phyloP scores from a whole-genome alignment of 1,140 invertebrate species.

The Ceratina australensis region DNA sequence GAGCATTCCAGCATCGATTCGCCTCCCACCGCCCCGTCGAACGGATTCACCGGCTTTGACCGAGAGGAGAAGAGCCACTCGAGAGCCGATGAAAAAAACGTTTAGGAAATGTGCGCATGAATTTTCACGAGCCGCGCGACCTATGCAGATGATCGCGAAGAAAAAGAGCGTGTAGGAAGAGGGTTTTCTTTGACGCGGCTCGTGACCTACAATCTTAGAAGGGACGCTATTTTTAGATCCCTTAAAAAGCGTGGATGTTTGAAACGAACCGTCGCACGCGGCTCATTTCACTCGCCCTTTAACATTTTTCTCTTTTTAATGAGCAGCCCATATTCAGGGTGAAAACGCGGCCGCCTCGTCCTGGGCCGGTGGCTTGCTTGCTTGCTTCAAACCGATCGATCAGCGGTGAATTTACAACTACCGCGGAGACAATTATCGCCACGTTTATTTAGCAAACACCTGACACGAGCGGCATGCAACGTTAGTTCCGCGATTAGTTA shows the following conservation, averaged over 20 bases:
- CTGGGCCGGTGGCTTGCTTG: not conserved
- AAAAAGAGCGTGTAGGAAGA: not conserved
- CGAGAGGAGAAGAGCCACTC: not conserved
- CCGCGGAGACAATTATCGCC: constrained; percentile 51
- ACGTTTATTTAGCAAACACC: constrained; percentile 58
- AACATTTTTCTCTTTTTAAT: constrained; percentile 47
- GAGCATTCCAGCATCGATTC: constrained; percentile 54
- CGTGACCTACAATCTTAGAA: constrained; percentile 65
- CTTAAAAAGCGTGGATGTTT: constrained; percentile 54
- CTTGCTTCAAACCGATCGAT: constrained; percentile 34
- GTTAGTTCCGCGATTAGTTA: constrained; percentile 22
- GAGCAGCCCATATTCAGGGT: constrained; percentile 36
- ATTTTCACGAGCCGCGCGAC: constrained; percentile 33
- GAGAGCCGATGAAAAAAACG: constrained; percentile 26
- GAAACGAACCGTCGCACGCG: constrained; percentile 9
- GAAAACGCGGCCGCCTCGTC: not conserved
- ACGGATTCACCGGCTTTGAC: not conserved
- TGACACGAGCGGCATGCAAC: not conserved
- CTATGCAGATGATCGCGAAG: not conserved
- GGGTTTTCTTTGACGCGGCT: constrained; percentile 54
- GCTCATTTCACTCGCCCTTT: constrained; percentile 43
- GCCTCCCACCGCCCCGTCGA: constrained; percentile 5
- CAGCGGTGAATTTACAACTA: constrained; percentile 55
- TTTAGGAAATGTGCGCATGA: constrained; percentile 38
- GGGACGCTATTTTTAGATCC: constrained; percentile 62